Conservation (phyloP, 2,797 vertebrate species). For the Trichosurus vulpecula region DNA sequence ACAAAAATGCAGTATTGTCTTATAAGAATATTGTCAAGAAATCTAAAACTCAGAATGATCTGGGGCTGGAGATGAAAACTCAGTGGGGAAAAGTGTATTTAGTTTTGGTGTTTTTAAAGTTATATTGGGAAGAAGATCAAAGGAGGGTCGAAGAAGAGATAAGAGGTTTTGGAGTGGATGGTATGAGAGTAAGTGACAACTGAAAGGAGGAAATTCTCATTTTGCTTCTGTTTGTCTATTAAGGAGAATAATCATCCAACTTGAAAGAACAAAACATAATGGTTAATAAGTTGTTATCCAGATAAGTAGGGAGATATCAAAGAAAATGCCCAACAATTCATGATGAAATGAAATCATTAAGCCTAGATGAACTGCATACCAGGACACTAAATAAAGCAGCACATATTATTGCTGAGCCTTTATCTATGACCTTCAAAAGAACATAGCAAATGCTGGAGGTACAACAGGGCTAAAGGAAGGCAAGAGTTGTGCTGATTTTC, state of each 20-base stretch:
- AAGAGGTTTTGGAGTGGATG: not conserved
- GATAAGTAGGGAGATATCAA: not conserved
- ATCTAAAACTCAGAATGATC: not conserved
- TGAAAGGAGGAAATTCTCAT: not conserved
- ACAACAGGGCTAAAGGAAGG: no score
- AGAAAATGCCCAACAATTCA: not conserved
- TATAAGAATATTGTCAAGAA: not conserved
- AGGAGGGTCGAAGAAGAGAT: not conserved
- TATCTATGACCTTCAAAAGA: no score
- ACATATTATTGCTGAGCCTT: no score
- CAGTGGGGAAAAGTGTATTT: not conserved
- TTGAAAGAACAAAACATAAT: no score
- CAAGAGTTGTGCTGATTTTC: no score
- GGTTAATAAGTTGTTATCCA: not conserved
- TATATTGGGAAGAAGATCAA: not conserved
- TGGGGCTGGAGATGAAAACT: not conserved
- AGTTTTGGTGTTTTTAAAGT: not conserved
- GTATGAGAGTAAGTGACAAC: not conserved
- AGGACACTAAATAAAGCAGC: no score
- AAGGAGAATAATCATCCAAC: no score
- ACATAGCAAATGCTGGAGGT: no score
- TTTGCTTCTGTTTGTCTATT: no score
- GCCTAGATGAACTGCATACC: no score
- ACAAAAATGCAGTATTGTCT: not conserved
- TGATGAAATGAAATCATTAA: no score